A percentile compares a stretch with the other conserved stretches of the same genome.
These are phyloP conservation scores for Protonibea diacanthus DNA, from an alignment of 2,797 vertebrate genomes.

Conservation along the genomic window DNA sequence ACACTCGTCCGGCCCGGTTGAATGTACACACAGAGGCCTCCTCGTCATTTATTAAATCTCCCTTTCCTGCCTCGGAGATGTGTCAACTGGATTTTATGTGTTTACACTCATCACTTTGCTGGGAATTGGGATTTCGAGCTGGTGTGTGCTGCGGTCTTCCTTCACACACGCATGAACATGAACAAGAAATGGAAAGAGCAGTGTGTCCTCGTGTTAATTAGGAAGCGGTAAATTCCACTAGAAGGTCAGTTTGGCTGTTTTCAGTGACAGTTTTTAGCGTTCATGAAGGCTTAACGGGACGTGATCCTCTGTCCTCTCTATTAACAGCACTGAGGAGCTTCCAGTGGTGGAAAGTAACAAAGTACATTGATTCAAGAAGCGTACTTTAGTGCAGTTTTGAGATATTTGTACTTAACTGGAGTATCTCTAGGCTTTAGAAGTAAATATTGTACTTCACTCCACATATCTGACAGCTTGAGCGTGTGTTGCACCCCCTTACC, in stretches of 20 bases:
- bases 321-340: neutral
- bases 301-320: neutral
- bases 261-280: slow-evolving; percentile 40
- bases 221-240: slow-evolving; percentile 47
- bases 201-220: slow-evolving; percentile 46
- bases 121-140: slow-evolving; percentile 55
- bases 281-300: slow-evolving; percentile 41
- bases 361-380: neutral
- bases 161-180: neutral
- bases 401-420: neutral
- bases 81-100: slow-evolving; percentile 67
- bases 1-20: slow-evolving; percentile 47
- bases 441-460: neutral
- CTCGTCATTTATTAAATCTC: slow-evolving; percentile 67
- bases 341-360: neutral
- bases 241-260: slow-evolving; percentile 61
- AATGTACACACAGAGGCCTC: slow-evolving; percentile 51
- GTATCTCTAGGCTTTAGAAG: neutral
- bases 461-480: neutral
- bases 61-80: slow-evolving; percentile 40
- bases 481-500: too few species aligned
- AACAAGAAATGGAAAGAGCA: slow-evolving; percentile 35
- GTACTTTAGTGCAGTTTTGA: neutral
- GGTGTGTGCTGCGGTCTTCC: neutral
- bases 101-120: slow-evolving; percentile 66